Conservation (phyloP, 2,888 invertebrate species). For the Nephrotoma guestfalica region DNA sequence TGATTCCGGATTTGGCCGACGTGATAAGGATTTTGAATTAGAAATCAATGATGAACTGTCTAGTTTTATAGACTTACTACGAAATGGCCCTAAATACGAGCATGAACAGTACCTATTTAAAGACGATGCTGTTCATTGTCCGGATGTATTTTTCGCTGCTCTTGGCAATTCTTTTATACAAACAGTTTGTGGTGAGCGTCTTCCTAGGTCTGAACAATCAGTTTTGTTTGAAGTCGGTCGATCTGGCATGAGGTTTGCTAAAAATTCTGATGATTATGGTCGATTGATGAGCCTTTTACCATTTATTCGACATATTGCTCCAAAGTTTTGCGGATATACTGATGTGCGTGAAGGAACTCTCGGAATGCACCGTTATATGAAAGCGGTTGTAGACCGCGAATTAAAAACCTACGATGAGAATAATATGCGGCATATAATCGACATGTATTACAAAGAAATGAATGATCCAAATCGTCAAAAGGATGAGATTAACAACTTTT, state of each 20-base stretch:
- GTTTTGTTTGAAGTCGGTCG: conserved; percentile 28
- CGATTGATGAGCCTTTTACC: conserved; percentile 41
- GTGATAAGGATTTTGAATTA: conserved; percentile 39
- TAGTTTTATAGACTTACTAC: conserved; percentile 39
- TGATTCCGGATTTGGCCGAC: conserved; percentile 53
- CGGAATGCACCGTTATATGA: not conserved
- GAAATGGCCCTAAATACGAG: not conserved
- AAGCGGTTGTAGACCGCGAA: conserved; percentile 34
- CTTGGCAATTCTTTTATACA: conserved; percentile 41
- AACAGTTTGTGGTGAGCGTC: conserved; percentile 37
- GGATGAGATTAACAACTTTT: conserved; percentile 10
- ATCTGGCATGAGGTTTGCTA: conserved; percentile 38
- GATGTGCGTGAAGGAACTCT: conserved; percentile 32
- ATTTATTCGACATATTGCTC: conserved; percentile 44
- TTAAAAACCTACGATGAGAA: conserved; percentile 31
- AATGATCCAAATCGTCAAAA: conserved; percentile 26
- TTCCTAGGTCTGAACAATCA: conserved; percentile 38
- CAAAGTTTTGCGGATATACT: conserved; percentile 41
- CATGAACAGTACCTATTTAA: conserved; percentile 11
- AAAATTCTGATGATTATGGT: conserved; percentile 42
- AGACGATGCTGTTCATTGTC: conserved; percentile 31
- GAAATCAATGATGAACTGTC: conserved; percentile 37
- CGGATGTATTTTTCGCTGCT: conserved; percentile 38
- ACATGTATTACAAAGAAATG: conserved; percentile 44
- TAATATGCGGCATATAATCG: conserved; percentile 43